These are phyloP conservation scores for Caiman crocodilus DNA, from an alignment of 2,797 vertebrate species.

Conservation along the genomic window DNA sequence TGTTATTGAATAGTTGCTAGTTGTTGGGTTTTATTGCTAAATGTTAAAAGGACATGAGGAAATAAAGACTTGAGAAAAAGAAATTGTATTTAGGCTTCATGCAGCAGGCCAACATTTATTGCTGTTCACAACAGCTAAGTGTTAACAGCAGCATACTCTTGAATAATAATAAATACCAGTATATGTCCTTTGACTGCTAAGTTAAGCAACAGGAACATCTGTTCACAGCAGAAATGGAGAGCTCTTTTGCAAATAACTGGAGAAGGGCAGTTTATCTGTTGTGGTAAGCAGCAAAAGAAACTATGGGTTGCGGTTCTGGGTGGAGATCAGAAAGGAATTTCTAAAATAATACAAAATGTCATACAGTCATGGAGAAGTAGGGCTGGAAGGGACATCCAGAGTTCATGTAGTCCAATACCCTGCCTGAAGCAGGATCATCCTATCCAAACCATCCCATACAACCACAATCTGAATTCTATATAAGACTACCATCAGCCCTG, in stretches of 20 bases:
- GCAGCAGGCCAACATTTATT: background rate
- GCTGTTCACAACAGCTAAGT: background rate
- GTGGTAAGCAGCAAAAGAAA: background rate
- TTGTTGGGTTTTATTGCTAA: background rate
- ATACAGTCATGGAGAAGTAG: too few species aligned
- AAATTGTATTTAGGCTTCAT: background rate
- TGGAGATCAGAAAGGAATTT: background rate
- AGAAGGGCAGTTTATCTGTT: background rate
- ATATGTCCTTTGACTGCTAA: background rate
- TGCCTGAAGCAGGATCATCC: too few species aligned
- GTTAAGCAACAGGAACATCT: background rate
- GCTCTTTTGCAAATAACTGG: background rate
- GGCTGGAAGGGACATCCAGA: too few species aligned
- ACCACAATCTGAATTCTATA: too few species aligned
- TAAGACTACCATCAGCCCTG: too few species aligned
- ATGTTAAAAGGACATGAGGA: background rate
- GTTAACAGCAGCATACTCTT: background rate
- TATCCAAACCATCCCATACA: too few species aligned
- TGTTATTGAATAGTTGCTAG: background rate
- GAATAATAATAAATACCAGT: background rate
- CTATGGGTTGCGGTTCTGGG: background rate
- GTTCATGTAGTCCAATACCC: too few species aligned
- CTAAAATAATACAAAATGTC: background rate
- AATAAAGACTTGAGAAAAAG: background rate
- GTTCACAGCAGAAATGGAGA: background rate